phyloP scores from a whole-genome alignment of 2,113 vertebrate species.

The Perca schrenkii region DNA sequence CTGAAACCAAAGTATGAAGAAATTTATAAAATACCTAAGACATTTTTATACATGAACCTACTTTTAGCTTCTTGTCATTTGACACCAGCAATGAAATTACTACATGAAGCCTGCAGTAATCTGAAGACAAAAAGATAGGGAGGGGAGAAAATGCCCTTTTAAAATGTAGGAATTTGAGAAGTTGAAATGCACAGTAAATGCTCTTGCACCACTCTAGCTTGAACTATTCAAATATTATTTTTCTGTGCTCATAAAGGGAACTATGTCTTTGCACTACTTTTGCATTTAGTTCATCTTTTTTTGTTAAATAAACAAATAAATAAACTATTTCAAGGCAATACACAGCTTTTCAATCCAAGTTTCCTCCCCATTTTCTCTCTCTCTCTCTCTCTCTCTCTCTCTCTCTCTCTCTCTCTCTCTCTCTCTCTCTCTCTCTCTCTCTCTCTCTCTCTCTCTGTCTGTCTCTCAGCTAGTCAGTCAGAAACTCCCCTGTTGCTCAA shows the following conservation, averaged over 20 bases:
- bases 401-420: slow-evolving; percentile 16
- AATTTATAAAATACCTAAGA: no score
- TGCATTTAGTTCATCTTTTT: not conserved
- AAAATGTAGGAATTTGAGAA: not conserved
- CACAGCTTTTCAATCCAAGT: not conserved
- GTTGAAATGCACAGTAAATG: not conserved
- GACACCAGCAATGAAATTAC: not conserved
- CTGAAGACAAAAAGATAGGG: not conserved
- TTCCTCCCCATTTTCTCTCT: slow-evolving; percentile 17
- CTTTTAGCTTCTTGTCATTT: not conserved
- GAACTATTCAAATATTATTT: not conserved
- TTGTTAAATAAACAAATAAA: no score
- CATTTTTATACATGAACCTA: not conserved
- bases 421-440: slow-evolving; percentile 23
- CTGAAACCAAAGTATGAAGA: not conserved
- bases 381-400: slow-evolving; percentile 10
- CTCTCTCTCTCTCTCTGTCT: not conserved
- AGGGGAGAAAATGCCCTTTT: not conserved
- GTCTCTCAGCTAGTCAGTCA: not conserved
- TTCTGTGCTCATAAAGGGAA: not conserved
- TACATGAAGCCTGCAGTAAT: not conserved
- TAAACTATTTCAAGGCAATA: not conserved
- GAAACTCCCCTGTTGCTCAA: slow-evolving; percentile 41
- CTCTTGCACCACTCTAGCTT: not conserved
- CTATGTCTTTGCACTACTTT: not conserved